Evolutionary conservation across 2,113 vertebrate genomes (phyloP), one percentile per base, ranked within the genome.

Genomic region (Trochalopteron elliotii): DNA sequence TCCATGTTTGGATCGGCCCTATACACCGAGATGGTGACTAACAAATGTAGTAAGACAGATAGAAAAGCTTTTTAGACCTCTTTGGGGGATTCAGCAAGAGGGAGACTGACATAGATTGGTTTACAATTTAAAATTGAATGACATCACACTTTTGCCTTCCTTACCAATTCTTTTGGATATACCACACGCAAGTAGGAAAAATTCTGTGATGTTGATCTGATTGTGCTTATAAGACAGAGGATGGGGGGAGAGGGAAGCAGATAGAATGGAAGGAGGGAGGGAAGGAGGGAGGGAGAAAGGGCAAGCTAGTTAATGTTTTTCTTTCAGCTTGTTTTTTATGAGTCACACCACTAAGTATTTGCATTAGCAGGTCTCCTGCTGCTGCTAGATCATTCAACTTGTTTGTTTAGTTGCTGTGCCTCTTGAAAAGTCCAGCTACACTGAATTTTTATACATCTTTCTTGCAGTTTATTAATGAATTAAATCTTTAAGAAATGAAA

Each of bases 291-390:
- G 44, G 12, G 28, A 68, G 42, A 94, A 89, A 93, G 94, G 59
- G 35, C 93, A 95, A 89, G 37, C 67, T 76, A 61, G 74, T 95
- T 91, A 85, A 96, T 97, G 86, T 97, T 97, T 95, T 95, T 64
- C 93, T 97, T 96, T 89, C 20, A 11, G 67, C 77, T 96, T 97
- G 96, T 92, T 97, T 96, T 96, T 96, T 96, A 90, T 97, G 97
- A 97, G 96, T 97, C 96, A 96, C 82, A 91, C 77, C 40, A 70
- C 75, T 83, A 90, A 96, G 95, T 96, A 97, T 97, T 97, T 96
- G 87, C 93, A 95, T 96, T 96, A 96, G 92, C 87, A 90, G 81
- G 87, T 94, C 93, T 94, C 97, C 96, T 90, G 93, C 96, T 95
- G 97, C 63, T 94, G 91, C 70, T 87, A 74, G 78, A 91, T 91